phyloP scores from a whole-genome alignment of 2,113 vertebrate genomes.

The Isurus oxyrinchus region DNA sequence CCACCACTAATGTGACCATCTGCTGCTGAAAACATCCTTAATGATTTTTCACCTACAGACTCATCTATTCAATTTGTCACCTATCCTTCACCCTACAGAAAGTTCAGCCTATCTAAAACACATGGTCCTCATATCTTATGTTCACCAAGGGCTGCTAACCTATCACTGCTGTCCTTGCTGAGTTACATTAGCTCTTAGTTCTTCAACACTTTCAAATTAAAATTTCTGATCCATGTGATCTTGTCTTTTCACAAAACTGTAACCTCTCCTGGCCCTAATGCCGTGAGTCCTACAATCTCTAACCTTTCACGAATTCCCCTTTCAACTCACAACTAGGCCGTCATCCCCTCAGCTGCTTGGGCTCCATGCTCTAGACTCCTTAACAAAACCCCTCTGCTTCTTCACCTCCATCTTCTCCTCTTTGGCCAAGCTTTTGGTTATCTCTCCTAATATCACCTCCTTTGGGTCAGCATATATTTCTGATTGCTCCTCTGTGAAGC shows the following conservation, averaged over 20 bases:
- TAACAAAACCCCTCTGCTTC: neutral
- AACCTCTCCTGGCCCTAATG: neutral
- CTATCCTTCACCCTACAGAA: neutral
- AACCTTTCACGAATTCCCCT: neutral
- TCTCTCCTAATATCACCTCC: neutral
- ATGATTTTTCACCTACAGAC: neutral
- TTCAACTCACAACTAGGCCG: neutral
- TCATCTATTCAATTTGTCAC: neutral
- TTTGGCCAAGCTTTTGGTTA: neutral
- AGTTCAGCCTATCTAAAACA: neutral
- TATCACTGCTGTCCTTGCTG: neutral
- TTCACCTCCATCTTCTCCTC: neutral
- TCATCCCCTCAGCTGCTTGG: neutral
- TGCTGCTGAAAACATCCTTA: neutral
- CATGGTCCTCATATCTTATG: neutral
- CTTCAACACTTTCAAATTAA: neutral
- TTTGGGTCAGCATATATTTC: neutral
- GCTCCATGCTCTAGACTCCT: neutral
- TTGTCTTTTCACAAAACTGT: neutral
- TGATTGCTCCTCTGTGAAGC: neutral
- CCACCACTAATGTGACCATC: neutral
- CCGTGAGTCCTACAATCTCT: neutral
- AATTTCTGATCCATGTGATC: neutral
- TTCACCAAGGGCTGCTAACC: neutral
- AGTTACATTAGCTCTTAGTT: neutral